phyloP scores from a whole-genome alignment of 2,797 vertebrate species.

The Lepus oiostolus region DNA sequence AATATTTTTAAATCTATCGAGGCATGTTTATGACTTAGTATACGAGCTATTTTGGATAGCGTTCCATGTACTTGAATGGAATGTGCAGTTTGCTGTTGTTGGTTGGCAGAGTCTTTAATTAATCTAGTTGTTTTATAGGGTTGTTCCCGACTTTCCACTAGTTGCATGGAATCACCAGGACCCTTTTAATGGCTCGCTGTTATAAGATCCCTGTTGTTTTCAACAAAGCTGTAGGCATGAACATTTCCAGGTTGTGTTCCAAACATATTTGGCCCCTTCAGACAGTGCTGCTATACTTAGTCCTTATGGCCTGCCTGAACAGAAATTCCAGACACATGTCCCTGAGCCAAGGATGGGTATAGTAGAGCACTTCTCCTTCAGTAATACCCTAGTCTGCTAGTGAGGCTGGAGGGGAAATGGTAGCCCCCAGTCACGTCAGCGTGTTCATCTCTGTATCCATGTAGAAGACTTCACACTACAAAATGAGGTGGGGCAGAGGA shows the following conservation, averaged over 20 bases:
- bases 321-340: background rate
- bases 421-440: background rate
- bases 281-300: background rate
- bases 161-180: background rate
- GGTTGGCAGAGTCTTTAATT: conserved; percentile 43
- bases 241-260: conserved; percentile 42
- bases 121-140: conserved; percentile 2
- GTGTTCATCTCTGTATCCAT: conserved; percentile 16
- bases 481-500: background rate
- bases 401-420: background rate
- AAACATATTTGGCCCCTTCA: conserved; percentile 21
- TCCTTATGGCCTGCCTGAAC: background rate
- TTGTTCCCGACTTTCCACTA: background rate
- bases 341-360: background rate
- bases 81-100: conserved; percentile 39
- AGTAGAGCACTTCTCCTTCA: background rate
- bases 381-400: background rate
- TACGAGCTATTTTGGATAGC: conserved; percentile 27
- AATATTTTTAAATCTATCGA: conserved; percentile 27
- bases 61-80: background rate
- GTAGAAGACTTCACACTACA: conserved; percentile 26
- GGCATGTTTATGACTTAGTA: conserved; percentile 10
- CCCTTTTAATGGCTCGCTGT: conserved; percentile 4
- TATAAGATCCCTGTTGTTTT: conserved; percentile 10
- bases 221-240: background rate